Evolutionary conservation across 2,888 invertebrate genomes (phyloP), one percentile per base, ranked within the genome.

Genomic region (Polyploca ridens): DNA sequence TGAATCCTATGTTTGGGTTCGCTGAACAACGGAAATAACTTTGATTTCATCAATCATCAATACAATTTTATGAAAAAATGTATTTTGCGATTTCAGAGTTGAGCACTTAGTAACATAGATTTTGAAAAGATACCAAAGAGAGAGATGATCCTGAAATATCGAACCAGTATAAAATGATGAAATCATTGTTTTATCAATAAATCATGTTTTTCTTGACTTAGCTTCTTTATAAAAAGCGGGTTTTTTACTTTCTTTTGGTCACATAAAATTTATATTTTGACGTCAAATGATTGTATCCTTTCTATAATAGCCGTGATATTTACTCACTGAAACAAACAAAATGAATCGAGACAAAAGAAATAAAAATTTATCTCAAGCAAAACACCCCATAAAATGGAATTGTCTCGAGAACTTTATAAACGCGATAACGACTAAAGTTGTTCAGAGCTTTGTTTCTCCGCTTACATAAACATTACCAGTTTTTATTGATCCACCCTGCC

Each of bases 311-410:
- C 64, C 58, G 65, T 67, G 69, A 72, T 73, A 75, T 81, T 77
- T 81, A 77, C 74, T 69, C 69, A 77, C 74, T 73, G 66, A 82
- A 81, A 78, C 81, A 88, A 87, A 89, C 84, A 85, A 87, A 84
- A 83, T 81, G 72, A 75, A 86, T 83, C 81, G 73, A 90, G 85
- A 90, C 89, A 89, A 90, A 89, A 87, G 85, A 88, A 89, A 93
- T 91, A 91, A 92, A 82, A 91, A 87, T 89, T 87, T 92, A 93
- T 93, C 91, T 91, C 85, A 83, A 89, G 87, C 91, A 91, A 93
- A 93, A 93, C 94, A 93, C 94, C 93, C 93, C 86, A 93, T 94
- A 93, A 94, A 93, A 90, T 78, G 87, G 86, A 92, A 92, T 90
- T 87, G 91, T 91, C 91, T 90, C 90, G 87, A 88, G 88, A 92